phyloP scores from a whole-genome alignment of 2,888 invertebrate species.

The Argyresthia goedartella region DNA sequence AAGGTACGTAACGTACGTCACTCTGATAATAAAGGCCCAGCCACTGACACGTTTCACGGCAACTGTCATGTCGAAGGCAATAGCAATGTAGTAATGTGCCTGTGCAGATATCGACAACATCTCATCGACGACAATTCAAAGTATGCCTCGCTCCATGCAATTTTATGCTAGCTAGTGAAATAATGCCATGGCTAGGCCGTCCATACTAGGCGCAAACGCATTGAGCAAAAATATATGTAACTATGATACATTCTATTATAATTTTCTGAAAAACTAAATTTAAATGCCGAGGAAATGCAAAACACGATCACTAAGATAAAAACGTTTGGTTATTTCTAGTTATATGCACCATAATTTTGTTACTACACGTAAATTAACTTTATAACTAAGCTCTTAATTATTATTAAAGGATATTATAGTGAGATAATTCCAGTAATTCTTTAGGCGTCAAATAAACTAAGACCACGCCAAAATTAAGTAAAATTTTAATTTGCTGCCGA shows the following conservation, averaged over 20 bases:
- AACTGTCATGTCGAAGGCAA: too few relatives aligned
- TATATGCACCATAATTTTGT: not conserved
- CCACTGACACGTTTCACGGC: too few relatives aligned
- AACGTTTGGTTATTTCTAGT: slow-evolving; percentile 3
- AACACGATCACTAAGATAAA: too few relatives aligned
- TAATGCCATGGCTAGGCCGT: too few relatives aligned
- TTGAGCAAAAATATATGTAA: slow-evolving; percentile 39
- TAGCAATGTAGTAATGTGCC: too few relatives aligned
- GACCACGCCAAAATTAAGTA: too few relatives aligned
- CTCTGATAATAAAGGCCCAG: slow-evolving; percentile 5
- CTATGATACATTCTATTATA: slow-evolving; percentile 1
- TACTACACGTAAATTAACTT: too few relatives aligned
- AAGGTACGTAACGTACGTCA: not conserved
- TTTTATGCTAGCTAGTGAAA: too few relatives aligned
- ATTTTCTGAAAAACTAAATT: slow-evolving; percentile 13
- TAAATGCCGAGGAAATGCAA: slow-evolving; percentile 46
- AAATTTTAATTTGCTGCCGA: too few relatives aligned
- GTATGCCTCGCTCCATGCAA: too few relatives aligned
- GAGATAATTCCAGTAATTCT: slow-evolving; percentile 24
- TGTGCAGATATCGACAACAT: too few relatives aligned
- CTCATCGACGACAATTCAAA: too few relatives aligned
- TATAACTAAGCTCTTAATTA: not conserved
- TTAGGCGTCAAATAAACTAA: slow-evolving; percentile 13
- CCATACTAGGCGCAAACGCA: not conserved
- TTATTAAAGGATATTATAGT: slow-evolving; percentile 12